Conservation (phyloP, 2,797 vertebrate genomes). For the Coregonus suidteri region DNA sequence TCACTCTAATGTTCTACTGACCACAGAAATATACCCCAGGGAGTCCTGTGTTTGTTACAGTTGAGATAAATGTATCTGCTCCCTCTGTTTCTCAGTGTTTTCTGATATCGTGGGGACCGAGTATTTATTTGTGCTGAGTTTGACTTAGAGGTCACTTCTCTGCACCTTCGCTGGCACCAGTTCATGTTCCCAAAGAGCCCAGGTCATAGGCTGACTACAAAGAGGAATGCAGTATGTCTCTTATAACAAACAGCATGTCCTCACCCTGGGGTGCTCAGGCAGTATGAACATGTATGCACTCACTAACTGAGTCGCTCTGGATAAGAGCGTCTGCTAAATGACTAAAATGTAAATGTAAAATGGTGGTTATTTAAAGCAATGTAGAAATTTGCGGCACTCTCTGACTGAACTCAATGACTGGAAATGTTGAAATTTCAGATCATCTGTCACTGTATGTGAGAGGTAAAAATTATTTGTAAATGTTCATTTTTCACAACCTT, state of each 20-base stretch:
- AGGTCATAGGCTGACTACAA: not conserved
- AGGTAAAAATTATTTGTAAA: not conserved
- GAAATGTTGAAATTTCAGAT: not conserved
- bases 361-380: constrained; percentile 6
- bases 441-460: not conserved
- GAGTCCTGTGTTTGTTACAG: constrained; percentile 38
- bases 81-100: constrained; percentile 36
- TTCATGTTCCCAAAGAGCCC: constrained; percentile 15
- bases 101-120: constrained; percentile 26
- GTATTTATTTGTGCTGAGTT: constrained; percentile 42
- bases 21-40: constrained; percentile 30
- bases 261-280: not conserved
- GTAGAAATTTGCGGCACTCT: not conserved
- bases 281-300: not conserved
- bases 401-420: not conserved
- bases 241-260: not conserved
- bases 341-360: too few relatives aligned
- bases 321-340: too few relatives aligned
- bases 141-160: constrained; percentile 12
- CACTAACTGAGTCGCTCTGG: too few relatives aligned
- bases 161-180: constrained; percentile 33
- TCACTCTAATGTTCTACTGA: constrained; percentile 1
- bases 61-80: constrained; percentile 43
- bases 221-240: not conserved
- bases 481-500: not conserved